Conservation (phyloP, 2,888 invertebrate species). For the Pseudeuparius sepicola region DNA sequence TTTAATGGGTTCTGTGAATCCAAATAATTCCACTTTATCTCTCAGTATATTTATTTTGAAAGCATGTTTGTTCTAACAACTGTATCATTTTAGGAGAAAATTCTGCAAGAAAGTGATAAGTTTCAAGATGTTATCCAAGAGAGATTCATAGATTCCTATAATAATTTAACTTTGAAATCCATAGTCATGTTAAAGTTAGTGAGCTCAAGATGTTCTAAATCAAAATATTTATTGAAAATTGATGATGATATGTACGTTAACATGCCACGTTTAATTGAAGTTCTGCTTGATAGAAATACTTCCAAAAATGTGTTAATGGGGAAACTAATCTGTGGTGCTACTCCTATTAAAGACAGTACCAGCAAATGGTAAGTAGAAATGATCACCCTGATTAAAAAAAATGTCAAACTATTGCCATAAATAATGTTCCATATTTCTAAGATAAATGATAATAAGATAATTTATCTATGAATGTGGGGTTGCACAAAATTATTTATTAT, state of each 20-base stretch:
- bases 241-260: conserved; percentile 84
- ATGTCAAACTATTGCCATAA: too few species aligned
- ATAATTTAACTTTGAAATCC: conserved; percentile 78
- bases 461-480: too few species aligned
- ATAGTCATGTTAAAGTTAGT: conserved; percentile 79
- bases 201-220: conserved; percentile 51
- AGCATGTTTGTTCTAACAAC: too few species aligned
- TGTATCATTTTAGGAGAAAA: too few species aligned
- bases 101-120: conserved; percentile 53
- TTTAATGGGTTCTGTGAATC: too few species aligned
- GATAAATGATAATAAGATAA: too few species aligned
- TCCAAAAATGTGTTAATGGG: conserved; percentile 54
- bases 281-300: conserved; percentile 26
- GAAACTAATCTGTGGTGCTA: conserved; percentile 66
- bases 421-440: too few species aligned
- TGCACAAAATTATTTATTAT: too few species aligned
- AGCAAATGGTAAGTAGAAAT: conserved; percentile 60
- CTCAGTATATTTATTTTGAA: too few species aligned
- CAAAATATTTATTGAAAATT: conserved; percentile 64
- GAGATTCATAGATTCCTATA: conserved; percentile 72
- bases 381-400: too few species aligned
- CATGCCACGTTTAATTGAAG: conserved; percentile 35
- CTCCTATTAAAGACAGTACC: conserved; percentile 59
- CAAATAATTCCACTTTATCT: too few species aligned
- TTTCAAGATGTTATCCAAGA: conserved; percentile 76